Evolutionary conservation across 2,113 vertebrate species (phyloP), one percentile per base, ranked within the genome.

Genomic region (Solea senegalensis): DNA sequence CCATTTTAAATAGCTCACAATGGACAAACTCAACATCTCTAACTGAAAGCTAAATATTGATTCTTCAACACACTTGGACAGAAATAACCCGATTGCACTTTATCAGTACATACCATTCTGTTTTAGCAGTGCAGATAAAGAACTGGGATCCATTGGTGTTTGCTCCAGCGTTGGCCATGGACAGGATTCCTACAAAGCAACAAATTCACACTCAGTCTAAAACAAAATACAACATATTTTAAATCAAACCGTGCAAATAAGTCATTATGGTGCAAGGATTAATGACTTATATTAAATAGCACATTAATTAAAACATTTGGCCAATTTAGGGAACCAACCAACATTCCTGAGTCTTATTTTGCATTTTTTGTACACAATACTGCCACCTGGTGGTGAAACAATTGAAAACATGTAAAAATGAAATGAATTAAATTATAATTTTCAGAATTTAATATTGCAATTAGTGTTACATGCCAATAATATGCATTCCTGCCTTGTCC

Each of bases 71-170:
- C 34, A 34, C 34, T 34, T 34, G 34, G 34, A 34, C 3, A 6
- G 34, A 7, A 61, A 8, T 12, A n/a, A 63, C 16, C 2, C 8
- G 46, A 53, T 26, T 9, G n/a, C 39, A 57, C 15, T 40, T 21
- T 72, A 10, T 59, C 16, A 2, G 13, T 11, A 82, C 95, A 14
- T 93, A 99, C 98, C 98, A 99, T 15, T 96, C 94, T 0, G 98
- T 98, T 92, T 94, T 96, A 9, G 55, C 41, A 1, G 97, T 98
- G 86, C 97, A 99, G 53, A 99, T 97, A 90, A 99, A 99, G 92
- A 99, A 99, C 87, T 99, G 98, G 69, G 98, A 99, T 65, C 98
- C 97, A 0, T 98, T 99, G 59, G 97, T 97, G 81, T 98, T 95
- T 8, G 96, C 94, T 83, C 98, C 97, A 8, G 97, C 95, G 0